Base-by-base conservation (phyloP, 2,113 vertebrate species). In the Embiotoca jacksoni region DNA sequence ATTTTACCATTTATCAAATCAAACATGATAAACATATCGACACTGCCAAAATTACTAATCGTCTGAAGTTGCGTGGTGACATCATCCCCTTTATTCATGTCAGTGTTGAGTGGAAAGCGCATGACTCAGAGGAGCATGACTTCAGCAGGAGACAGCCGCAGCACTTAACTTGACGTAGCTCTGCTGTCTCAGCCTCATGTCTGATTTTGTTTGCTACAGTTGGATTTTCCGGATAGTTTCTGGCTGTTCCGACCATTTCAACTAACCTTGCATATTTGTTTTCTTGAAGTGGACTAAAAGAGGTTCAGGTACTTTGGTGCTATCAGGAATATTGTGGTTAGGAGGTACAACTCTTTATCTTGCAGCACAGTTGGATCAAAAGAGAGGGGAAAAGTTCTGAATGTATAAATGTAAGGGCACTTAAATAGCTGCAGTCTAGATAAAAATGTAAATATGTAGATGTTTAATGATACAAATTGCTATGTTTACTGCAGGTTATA, bases 221-320 rank as follows among this genome's bases (percentile, higher is more conserved):
- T 46, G 11, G 53, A 80, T 61, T 79, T 72, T 68, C 5, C 50
- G 49, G 15, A 44, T 36, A 57, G 52, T 46, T 61, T 78, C 35
- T 78, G 80, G 58, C 66, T 84, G 47, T 72, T 85, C 10, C 59
- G 35, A 60, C 47, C 59, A 75, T 82, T 85, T 68, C 7, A 78
- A 85, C 83, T 88, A 90, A 90, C 85, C 23, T 33, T 74, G 59
- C 61, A 70, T 67, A 67, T 59, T 50, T 77, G 37, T 73, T 60
- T 80, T 79, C 44, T 79, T 89, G 70, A 84, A 87, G 73, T 86
- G 73, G 62, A 65, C 60, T 70, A 36, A 70, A 61, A 65, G 23
- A 71, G 14, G n/a, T 61, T 30, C 7, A 15, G 13, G 39, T 50
- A 62, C 54, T 54, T 52, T 50, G 36, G 14, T 30, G 15, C 36